A percentile compares a stretch with the other conserved stretches of the same genome.
These are phyloP conservation scores for Paramuricea clavata DNA, from an alignment of 92 coral and sea anemone species.

Conservation along the genomic window DNA sequence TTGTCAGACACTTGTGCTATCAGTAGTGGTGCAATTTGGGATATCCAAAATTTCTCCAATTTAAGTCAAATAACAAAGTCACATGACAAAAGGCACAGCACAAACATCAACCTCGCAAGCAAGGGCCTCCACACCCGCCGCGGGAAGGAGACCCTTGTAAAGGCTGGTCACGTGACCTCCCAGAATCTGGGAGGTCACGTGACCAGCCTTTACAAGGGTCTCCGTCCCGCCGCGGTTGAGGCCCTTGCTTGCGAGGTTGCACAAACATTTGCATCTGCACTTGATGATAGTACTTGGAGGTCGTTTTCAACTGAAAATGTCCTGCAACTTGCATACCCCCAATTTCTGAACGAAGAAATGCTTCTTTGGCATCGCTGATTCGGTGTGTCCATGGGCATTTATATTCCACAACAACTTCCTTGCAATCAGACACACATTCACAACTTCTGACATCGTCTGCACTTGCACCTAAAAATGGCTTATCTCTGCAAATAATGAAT, in stretches of 20 bases:
- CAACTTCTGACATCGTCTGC: slow-evolving; percentile 9
- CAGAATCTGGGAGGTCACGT: too few relatives aligned
- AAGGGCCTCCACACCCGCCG: too few relatives aligned
- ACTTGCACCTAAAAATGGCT: slow-evolving; percentile 20
- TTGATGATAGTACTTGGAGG: background rate
- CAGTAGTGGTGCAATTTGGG: slow-evolving; percentile 8
- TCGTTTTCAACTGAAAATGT: background rate
- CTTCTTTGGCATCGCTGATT: background rate
- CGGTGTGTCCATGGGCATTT: background rate
- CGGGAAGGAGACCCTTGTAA: too few relatives aligned
- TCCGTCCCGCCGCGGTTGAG: too few relatives aligned
- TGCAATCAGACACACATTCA: slow-evolving; percentile 16
- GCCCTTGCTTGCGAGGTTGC: too few relatives aligned
- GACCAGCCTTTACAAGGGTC: too few relatives aligned
- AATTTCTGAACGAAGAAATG: background rate
- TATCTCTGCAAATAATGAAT: background rate
- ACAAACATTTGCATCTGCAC: slow-evolving; percentile 37
- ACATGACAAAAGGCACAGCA: background rate
- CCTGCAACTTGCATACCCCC: background rate
- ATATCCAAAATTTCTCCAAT: slow-evolving; percentile 17
- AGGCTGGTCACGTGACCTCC: too few relatives aligned
- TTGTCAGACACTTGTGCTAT: slow-evolving; percentile 19
- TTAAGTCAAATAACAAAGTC: slow-evolving; percentile 6
- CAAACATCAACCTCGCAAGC: too few relatives aligned
- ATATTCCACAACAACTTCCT: too few relatives aligned